Conservation (phyloP, 2,888 invertebrate genomes). For the Brassicogethes aeneus region DNA sequence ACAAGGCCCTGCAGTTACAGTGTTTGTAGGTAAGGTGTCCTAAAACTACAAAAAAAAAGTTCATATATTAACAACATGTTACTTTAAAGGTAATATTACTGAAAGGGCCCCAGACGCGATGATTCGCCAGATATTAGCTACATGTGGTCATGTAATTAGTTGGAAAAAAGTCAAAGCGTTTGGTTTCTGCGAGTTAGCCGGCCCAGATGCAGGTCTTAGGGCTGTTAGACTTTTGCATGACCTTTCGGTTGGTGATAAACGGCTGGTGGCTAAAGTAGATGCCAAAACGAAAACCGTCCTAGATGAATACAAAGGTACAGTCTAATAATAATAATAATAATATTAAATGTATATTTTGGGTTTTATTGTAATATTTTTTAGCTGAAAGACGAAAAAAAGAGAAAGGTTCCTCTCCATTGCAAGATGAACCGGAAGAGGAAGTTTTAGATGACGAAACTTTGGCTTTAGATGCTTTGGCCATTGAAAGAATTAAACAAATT, state of each 20-base stretch:
- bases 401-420: constrained; percentile 50
- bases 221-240: constrained; percentile 91
- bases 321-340: background rate
- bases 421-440: constrained; percentile 49
- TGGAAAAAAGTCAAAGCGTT: constrained; percentile 98
- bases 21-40: constrained; percentile 80
- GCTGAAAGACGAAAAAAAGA: constrained; percentile 53
- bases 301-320: constrained; percentile 85
- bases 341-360: too few relatives aligned
- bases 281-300: constrained; percentile 92
- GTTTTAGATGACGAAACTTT: constrained; percentile 69
- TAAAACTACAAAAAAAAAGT: background rate
- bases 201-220: constrained; percentile 90
- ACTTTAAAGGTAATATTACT: constrained; percentile 67
- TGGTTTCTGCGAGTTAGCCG: constrained; percentile 96
- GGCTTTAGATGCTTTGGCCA: constrained; percentile 64
- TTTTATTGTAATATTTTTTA: constrained; percentile 19
- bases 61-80: background rate
- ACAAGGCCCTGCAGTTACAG: constrained; percentile 87
- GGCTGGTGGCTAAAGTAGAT: constrained; percentile 92
- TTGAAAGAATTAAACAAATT: constrained; percentile 69
- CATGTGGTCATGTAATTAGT: constrained; percentile 88
- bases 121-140: constrained; percentile 83
- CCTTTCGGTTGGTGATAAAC: constrained; percentile 85
- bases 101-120: constrained; percentile 92